These are phyloP conservation scores for Pteronura brasiliensis DNA, from an alignment of 2,113 vertebrate species.

Conservation along the genomic window DNA sequence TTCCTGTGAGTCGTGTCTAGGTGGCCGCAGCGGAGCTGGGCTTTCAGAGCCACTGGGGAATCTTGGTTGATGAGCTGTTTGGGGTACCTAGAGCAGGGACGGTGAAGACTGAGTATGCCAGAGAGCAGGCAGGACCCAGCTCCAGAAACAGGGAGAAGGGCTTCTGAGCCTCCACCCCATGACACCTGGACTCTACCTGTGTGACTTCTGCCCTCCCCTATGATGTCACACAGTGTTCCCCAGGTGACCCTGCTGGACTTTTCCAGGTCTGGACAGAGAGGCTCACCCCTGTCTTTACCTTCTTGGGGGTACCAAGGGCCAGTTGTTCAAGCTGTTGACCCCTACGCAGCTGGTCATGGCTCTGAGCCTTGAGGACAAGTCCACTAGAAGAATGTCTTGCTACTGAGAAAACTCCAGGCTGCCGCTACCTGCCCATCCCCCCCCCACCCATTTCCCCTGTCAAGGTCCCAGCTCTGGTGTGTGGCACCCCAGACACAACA, in stretches of 20 bases:
- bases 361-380: neutral
- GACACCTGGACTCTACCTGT: neutral
- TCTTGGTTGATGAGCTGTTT: neutral
- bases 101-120: too few relatives aligned
- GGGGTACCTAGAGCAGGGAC: neutral
- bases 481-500: neutral
- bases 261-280: slow-evolving; percentile 6
- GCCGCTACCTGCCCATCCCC: neutral
- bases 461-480: neutral
- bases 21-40: neutral
- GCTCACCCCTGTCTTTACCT: neutral
- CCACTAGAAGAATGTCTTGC: neutral
- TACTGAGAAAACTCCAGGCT: slow-evolving; percentile 25
- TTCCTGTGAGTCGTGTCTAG: neutral
- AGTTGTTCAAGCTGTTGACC: neutral
- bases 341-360: neutral
- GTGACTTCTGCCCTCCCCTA: neutral
- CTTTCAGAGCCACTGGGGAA: neutral
- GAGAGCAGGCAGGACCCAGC: neutral
- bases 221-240: slow-evolving; percentile 61
- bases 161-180: neutral
- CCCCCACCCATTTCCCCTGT: fast-evolving
- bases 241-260: slow-evolving; percentile 9
- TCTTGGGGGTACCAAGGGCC: neutral
- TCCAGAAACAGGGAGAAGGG: neutral